Evolutionary conservation across 2,797 vertebrate genomes (phyloP), one percentile per base, ranked within the genome.

Genomic region (Pteropus rufus): DNA sequence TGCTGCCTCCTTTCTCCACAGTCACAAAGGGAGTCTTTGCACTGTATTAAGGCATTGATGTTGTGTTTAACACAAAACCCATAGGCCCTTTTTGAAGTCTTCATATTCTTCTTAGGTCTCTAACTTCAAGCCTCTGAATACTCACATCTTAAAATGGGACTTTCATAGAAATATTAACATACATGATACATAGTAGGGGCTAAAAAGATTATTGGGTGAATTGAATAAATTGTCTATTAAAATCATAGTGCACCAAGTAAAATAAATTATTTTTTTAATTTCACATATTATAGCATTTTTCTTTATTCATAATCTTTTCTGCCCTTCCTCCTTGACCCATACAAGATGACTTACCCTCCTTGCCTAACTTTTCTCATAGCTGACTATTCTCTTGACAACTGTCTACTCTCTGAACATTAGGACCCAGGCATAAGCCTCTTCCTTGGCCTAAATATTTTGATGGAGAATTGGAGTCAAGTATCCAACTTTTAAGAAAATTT

Each of bases 371-470:
- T 70, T 94, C 64, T 89, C 10, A 58, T 29, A n/a, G 49, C 90
- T 73, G 14, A 89, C 31, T 29, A 31, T 39, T 95, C 39, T 89
- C 29, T 77, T 92, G 77, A 67, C 24, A 72, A 14, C 23, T 67
- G 16, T 56, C 36, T 92, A 12, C 36, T 94, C 41, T 58, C 46
- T 87, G 12, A 95, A 69, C 9, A 14, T 84, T 84, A 49, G 26
- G 62, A 87, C 19, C 39, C 52, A 80, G 36, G 31, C 54, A 80
- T 49, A 95, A 87, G 21, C 21, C 19, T 72, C 34, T 95, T 82
- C 8, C 24, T 81, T 79, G 49, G 72, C n/a, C n/a, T 93, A 93
- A 70, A 90, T 94, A 65, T 95, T 95, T 95, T 16, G 19, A 82
- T 19, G 41, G 49, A 92, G 10, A 90, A 83, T 75, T 82, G 23